Evolutionary conservation across 2,113 vertebrate genomes (phyloP), one percentile per base, ranked within the genome.

Genomic region (Prinia subflava): DNA sequence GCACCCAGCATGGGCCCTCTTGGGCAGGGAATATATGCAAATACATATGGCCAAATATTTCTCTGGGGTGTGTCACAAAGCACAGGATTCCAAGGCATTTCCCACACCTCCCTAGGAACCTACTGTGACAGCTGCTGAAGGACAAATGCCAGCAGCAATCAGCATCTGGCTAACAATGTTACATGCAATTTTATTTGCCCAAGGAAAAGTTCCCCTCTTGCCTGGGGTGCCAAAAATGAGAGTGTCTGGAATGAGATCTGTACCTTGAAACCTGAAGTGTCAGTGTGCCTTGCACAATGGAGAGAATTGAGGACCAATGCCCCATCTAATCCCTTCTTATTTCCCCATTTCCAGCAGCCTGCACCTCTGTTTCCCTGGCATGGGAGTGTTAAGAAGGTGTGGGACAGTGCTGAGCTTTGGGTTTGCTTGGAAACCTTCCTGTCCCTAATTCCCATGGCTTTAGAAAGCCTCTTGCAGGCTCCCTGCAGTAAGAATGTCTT

Each of bases 91-190:
- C 69, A 70, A 92, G 68, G 56, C 19, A 46, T 56, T 89, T 87
- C 76, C 47, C 56, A 24, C 31, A n/a, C 8, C 22, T 63, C 53
- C 65, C 56, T 46, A 57, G 80, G 73, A 90, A 4, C 49, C 56
- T 65, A 13, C 88, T 93, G 73, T 83, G 83, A 53, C 83, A 92
- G 79, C 88, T 96, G 93, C 79, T 93, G 80, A 71, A 87, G 89
- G 92, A 71, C 56, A 89, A 95, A 86, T 83, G 92, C 73, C 89
- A 90, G 73, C 1, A 69, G 73, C 64, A 87, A 78, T 78, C 88
- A 87, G 16, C 0, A 22, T 41, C 64, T 79, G 92, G 28, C 68
- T 88, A 33, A 20, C 13, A 53, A 30, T n/a, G 49, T 35, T 90
- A 75, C 80, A 84, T 49, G 12, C 12, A 64, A 50, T 37, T 39